Evolutionary conservation across 2,797 vertebrate species (phyloP), one percentile per base, ranked within the genome.

Genomic region (Cyclopterus lumpus): DNA sequence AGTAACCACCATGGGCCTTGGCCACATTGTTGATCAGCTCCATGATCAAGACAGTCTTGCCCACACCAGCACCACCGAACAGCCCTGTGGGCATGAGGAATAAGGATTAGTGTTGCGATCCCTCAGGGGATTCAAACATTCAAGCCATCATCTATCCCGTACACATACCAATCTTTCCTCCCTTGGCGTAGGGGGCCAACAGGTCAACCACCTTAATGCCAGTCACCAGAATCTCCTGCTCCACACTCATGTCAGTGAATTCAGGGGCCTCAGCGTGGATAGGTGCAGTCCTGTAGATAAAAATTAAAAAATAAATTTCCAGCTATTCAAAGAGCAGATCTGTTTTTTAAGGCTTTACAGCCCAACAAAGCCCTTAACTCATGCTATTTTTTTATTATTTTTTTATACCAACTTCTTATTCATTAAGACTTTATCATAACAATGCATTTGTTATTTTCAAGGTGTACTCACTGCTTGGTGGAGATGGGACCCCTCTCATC

Each of bases 1-100:
- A 99, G 87, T 99, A 99, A 79, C 98, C 98, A 80, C 98, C 97
- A 8, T 99, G 98, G 83, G 98, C 98, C 91, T 99, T 99, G 42
- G 98, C 98, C 61, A 99, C 98, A 0, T 99, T 99, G 93, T 99
- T 99, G 90, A 99, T 99, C 91, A 99, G 93, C 90, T 99, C 98
- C 98, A 99, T 99, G 90, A 99, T 99, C 89, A 99, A 86, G 44
- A 99, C 98, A 0, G 98, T 99, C 90, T 99, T 99, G 54, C 98
- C 98, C 0, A 99, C 98, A 8, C 98, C 98, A 5, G 98, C 98
- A 48, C 98, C 98, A 60, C 98, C 98, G 0, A 99, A 99, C 49
- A 99, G 94, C 84, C 98, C 98, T 99, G 81, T 1, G 30, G 0
- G 20, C 18, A 24, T 42, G 20, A 59, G 8, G 46, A 28, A 36